phyloP scores from a whole-genome alignment of 2,113 vertebrate genomes.

The Genyomyrus donnyi region DNA sequence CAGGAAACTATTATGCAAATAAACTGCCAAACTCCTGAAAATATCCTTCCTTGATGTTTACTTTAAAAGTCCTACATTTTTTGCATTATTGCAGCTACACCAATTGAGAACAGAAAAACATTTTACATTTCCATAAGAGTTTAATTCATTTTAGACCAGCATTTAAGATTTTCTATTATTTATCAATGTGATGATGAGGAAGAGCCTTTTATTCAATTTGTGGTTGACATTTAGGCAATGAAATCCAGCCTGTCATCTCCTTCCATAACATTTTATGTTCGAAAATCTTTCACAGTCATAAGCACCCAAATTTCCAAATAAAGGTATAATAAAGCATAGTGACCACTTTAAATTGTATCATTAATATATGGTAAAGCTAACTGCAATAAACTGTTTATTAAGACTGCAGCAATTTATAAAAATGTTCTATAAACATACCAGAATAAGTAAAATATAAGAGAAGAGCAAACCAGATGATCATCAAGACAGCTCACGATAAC shows the following conservation, averaged over 20 bases:
- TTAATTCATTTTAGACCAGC: not conserved
- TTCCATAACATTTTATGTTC: not conserved
- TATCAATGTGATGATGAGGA: not conserved
- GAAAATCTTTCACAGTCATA: not conserved
- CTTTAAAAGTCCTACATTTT: not conserved
- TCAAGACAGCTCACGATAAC: not conserved
- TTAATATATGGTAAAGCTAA: not conserved
- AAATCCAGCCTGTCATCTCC: not conserved
- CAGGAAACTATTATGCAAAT: not conserved
- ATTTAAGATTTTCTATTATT: not conserved
- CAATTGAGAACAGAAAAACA: not conserved
- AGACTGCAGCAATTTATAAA: not conserved
- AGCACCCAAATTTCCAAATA: not conserved
- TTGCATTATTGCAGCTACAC: not conserved
- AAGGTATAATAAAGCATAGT: not conserved
- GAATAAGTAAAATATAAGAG: not conserved
- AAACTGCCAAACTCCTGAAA: not conserved
- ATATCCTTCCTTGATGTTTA: not conserved
- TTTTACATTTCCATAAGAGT: not conserved
- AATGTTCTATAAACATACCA: not conserved
- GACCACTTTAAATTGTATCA: not conserved
- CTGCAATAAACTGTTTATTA: not conserved
- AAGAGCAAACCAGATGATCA: not conserved
- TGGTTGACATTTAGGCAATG: not conserved
- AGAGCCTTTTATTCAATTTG: not conserved